These are phyloP conservation scores for Xanthorhoe spadicearia DNA, from an alignment of 2,888 invertebrate genomes.

Conservation along the genomic window DNA sequence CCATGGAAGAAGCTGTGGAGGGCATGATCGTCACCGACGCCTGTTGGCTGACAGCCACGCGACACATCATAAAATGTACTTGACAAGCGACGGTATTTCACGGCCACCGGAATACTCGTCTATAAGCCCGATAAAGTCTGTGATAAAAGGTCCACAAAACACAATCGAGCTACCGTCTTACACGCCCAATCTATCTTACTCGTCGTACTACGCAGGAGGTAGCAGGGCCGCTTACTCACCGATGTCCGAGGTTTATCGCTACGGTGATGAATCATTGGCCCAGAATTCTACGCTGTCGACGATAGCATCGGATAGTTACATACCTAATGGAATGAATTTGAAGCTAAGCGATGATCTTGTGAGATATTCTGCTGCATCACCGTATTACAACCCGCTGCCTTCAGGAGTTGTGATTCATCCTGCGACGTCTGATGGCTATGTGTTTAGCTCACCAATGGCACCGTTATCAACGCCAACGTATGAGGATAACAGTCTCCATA, in stretches of 20 bases:
- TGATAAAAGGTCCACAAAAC: conserved; percentile 69
- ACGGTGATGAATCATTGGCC: conserved; percentile 77
- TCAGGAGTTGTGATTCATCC: conserved; percentile 66
- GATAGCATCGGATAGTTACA: conserved; percentile 71
- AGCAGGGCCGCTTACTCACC: conserved; percentile 76
- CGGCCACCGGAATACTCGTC: conserved; percentile 72
- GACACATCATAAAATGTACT: conserved; percentile 71
- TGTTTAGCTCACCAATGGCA: conserved; percentile 59
- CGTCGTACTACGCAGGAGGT: conserved; percentile 68
- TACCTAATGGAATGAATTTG: conserved; percentile 74
- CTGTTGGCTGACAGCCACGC: conserved; percentile 72
- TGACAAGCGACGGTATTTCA: conserved; percentile 62
- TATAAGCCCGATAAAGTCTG: conserved; percentile 66
- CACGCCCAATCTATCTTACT: conserved; percentile 75
- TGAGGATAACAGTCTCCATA: conserved; percentile 64
- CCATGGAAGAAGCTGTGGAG: conserved; percentile 76
- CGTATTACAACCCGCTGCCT: conserved; percentile 69
- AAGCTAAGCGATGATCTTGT: conserved; percentile 73
- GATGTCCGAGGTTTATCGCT: conserved; percentile 77
- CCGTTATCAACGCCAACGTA: conserved; percentile 65
- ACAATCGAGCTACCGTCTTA: conserved; percentile 74
- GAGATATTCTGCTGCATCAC: conserved; percentile 61
- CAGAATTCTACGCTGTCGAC: conserved; percentile 68
- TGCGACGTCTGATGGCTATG: conserved; percentile 64
- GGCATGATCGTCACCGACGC: conserved; percentile 75